Conservation (phyloP, 2,888 invertebrate species). For the Amorpha juglandis region DNA sequence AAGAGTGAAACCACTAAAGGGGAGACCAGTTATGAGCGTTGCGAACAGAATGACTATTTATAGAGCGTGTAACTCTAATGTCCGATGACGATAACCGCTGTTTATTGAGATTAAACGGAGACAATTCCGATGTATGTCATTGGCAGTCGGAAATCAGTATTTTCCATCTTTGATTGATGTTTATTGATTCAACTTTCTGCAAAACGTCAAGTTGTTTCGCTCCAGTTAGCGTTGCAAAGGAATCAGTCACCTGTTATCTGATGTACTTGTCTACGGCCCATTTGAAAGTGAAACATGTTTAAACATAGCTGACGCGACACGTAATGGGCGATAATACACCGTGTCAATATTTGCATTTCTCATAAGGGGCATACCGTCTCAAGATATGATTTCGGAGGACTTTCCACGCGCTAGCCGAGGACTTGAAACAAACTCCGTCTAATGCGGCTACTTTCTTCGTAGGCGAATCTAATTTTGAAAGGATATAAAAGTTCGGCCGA, state of each 20-base stretch:
- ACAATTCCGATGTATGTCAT: not conserved
- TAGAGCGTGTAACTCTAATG: slow-evolving; percentile 12
- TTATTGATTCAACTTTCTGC: slow-evolving; percentile 1
- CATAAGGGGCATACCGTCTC: slow-evolving; percentile 36
- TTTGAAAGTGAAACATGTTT: slow-evolving; percentile 40
- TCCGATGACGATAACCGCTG: slow-evolving; percentile 17
- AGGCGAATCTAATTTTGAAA: not conserved
- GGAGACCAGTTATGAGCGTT: slow-evolving; percentile 29
- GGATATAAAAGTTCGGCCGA: not conserved
- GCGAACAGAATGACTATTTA: slow-evolving; percentile 28
- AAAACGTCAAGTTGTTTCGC: not conserved
- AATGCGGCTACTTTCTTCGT: slow-evolving; percentile 12
- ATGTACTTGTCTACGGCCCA: slow-evolving; percentile 32
- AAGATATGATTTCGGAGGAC: slow-evolving; percentile 8
- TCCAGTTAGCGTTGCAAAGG: slow-evolving; percentile 10
- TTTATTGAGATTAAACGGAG: slow-evolving; percentile 4
- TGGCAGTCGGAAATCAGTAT: not conserved
- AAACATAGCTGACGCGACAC: slow-evolving; percentile 37
- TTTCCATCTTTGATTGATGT: slow-evolving; percentile 10
- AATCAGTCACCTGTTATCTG: slow-evolving; percentile 29
- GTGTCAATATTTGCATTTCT: slow-evolving; percentile 59
- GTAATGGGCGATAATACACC: slow-evolving; percentile 47
- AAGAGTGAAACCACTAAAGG: slow-evolving; percentile 27
- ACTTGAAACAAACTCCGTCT: not conserved
- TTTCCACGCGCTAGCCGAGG: not conserved